These are phyloP conservation scores for Mya arenaria DNA, from an alignment of 1,140 invertebrate species.

Conservation along the genomic window DNA sequence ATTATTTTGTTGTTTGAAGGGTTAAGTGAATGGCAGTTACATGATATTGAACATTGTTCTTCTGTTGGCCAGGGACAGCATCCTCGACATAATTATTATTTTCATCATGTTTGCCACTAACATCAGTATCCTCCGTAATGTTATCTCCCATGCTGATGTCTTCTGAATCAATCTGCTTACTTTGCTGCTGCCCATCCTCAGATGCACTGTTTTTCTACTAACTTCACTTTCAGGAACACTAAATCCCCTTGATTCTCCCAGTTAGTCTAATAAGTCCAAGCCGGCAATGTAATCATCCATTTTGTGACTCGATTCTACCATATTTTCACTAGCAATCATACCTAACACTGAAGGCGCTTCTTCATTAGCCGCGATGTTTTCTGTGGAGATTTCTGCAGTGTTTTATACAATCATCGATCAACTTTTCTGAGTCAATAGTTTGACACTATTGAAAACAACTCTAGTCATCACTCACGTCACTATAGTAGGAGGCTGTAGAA, in stretches of 20 bases:
- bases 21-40: neutral
- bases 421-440: neutral
- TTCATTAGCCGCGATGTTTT: no score
- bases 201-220: neutral
- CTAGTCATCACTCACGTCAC: neutral
- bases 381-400: neutral
- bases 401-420: neutral
- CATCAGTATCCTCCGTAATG: neutral
- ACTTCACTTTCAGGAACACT: no score
- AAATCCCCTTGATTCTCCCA: no score
- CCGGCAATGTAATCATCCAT: neutral
- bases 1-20: neutral
- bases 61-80: neutral
- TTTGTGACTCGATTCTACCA: neutral
- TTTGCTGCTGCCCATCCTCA: neutral
- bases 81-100: neutral
- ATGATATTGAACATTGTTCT: neutral
- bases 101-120: neutral
- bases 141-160: neutral
- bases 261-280: no score
- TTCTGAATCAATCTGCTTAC: neutral
- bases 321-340: neutral
- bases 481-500: neutral
- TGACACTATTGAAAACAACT: neutral
- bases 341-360: neutral